A percentile compares a stretch with the other conserved stretches of the same genome.
Evolutionary conservation across 1,140 invertebrate genomes (phyloP).

Genomic region (Drosophila micromelanica): DNA sequence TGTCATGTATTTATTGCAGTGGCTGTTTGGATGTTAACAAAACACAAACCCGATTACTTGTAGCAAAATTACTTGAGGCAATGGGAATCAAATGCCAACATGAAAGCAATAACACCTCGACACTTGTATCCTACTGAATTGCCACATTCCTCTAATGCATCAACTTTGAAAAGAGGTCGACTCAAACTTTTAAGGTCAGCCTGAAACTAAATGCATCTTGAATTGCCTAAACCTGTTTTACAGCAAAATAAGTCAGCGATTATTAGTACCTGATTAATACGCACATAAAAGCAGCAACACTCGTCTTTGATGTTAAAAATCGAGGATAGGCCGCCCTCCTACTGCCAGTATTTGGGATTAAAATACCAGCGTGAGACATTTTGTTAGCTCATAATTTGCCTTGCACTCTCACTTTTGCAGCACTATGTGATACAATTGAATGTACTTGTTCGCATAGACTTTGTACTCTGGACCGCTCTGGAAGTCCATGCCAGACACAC

Average conservation of each 20-base stretch:
- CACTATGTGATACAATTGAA: constrained; percentile 52
- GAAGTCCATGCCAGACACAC: constrained; percentile 1
- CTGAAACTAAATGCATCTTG: constrained; percentile 44
- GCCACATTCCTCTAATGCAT: constrained; percentile 38
- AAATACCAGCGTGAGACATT: constrained; percentile 51
- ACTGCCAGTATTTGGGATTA: constrained; percentile 11
- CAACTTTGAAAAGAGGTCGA: constrained; percentile 36
- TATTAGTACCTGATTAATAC: background rate
- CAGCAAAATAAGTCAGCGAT: constrained; percentile 39
- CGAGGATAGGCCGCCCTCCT: constrained; percentile 1
- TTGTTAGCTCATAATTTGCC: constrained; percentile 34
- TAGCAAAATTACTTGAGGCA: constrained; percentile 79
- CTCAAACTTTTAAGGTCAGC: constrained; percentile 53
- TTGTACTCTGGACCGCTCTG: constrained; percentile 16
- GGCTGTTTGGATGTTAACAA: constrained; percentile 16
- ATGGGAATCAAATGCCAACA: constrained; percentile 82
- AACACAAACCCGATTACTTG: constrained; percentile 46
- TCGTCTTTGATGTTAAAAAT: background rate
- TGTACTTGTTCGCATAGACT: constrained; percentile 48
- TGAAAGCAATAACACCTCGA: constrained; percentile 75
- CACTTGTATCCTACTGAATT: too few species aligned
- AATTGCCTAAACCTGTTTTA: constrained; percentile 64
- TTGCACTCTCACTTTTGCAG: constrained; percentile 62
- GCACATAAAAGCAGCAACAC: background rate
- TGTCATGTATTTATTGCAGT: constrained; percentile 44